Base-by-base conservation (phyloP, 2,797 vertebrate genomes). In the Syngnathus rostellatus region DNA sequence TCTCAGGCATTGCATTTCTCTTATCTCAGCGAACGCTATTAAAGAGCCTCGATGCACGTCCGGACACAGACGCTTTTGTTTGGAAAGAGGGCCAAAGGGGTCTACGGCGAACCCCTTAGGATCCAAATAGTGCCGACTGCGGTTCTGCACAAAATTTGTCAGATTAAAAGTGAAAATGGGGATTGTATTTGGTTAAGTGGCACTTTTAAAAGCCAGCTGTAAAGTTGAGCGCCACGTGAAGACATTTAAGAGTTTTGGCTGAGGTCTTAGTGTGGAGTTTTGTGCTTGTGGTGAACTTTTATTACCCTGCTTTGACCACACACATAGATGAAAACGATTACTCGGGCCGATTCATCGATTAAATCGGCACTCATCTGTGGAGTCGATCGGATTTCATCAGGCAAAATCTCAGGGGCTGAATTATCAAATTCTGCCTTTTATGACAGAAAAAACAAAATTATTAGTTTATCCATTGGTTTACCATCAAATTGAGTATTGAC, bases 1-100 rank as follows among this genome's bases (percentile, higher is more conserved):
- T 87, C 83, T 79, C 4, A 23, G 70, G 68, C 85, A 73, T 58
- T 73, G 70, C 70, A 38, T 78, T 77, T 82, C 76, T 82, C 74
- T 85, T 85, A 85, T 84, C 82, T 80, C 16, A 63, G 69, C n/a
- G 45, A 85, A 82, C 81, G 81, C 80, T 84, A 78, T 82, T 76
- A 80, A 80, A 74, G 78, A 79, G 77, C 67, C 69, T 60, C 12
- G 61, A 63, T 70, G 72, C 39, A 0, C 65, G 69, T 67, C 68
- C 63, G 10, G 0, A 65, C 62, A 46, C 38, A 53, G n/a, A 64
- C 62, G 31, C 21, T 40, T 77, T 74, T 67, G 64, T 66, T 64
- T 60, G 62, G 55, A 23, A 41, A 2, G 31, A 7, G 55, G 31
- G 31, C 31, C 31, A 31, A 31, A 31, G 31, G 31, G 31, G 31